These are phyloP conservation scores for Heliocidaris tuberculata DNA, from an alignment of 35 echinoderm and acorn worm species.

Conservation along the genomic window DNA sequence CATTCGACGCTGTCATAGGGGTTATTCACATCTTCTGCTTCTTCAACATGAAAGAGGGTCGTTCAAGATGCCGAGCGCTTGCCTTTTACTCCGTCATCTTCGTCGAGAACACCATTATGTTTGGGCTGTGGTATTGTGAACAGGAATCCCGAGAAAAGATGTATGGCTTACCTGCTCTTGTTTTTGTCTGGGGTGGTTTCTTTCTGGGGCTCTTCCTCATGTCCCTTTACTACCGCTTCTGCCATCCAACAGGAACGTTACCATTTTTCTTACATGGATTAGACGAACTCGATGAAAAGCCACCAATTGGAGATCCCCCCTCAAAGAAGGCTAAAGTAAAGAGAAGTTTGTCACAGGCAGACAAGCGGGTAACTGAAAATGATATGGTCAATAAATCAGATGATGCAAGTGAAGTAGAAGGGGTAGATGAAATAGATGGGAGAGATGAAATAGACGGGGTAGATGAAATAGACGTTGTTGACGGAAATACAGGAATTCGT, in stretches of 20 bases:
- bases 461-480: not conserved
- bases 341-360: not conserved
- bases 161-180: constrained; percentile 28
- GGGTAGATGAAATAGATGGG: too few species aligned
- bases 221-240: constrained; percentile 74
- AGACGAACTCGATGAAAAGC: not conserved
- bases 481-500: too few species aligned
- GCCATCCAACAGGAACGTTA: constrained; percentile 68
- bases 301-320: not conserved
- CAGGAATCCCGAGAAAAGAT: constrained; percentile 36
- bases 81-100: constrained; percentile 75
- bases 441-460: not conserved
- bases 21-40: constrained; percentile 92
- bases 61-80: constrained; percentile 58
- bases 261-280: not conserved
- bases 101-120: constrained; percentile 83
- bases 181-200: constrained; percentile 88
- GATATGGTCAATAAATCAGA: too few species aligned
- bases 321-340: not conserved
- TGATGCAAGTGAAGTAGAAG: too few species aligned
- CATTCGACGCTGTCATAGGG: constrained; percentile 91
- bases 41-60: constrained; percentile 96
- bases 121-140: constrained; percentile 84
- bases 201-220: constrained; percentile 78
- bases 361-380: too few species aligned